These are phyloP conservation scores for Cavia aperea DNA, from an alignment of 2,113 vertebrate genomes.

Conservation along the genomic window DNA sequence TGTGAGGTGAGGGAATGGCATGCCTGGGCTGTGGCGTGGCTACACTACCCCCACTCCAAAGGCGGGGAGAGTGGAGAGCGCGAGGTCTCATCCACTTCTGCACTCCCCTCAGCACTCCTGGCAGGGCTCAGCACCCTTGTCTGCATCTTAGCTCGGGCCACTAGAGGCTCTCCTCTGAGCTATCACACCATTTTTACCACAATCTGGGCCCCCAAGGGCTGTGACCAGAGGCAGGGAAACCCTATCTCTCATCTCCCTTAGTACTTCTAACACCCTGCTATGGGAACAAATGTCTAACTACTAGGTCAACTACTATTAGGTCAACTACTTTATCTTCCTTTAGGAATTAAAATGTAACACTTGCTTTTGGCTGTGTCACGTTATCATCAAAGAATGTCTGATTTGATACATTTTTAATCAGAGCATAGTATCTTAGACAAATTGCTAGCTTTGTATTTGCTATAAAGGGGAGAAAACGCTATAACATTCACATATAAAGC, in stretches of 20 bases:
- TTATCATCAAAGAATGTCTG: not conserved
- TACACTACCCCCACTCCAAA: not conserved
- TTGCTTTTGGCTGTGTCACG: not conserved
- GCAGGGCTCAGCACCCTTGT: not conserved
- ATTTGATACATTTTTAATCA: not conserved
- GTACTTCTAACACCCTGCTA: not conserved
- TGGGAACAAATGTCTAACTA: not conserved
- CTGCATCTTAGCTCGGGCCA: not conserved
- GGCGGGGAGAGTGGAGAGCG: fast-evolving
- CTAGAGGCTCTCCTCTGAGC: not conserved
- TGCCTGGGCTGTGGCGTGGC: not conserved
- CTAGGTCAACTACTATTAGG: not conserved
- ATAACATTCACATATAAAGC: not conserved
- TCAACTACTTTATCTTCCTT: not conserved
- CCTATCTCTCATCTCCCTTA: not conserved
- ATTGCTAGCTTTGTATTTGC: not conserved
- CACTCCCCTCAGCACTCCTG: not conserved
- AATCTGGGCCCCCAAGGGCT: not conserved
- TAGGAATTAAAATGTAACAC: not conserved
- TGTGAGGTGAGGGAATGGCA: not conserved
- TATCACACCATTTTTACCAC: not conserved
- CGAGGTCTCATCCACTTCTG: not conserved
- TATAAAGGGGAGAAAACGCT: not conserved
- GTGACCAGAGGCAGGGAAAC: not conserved
- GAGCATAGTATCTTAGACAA: not conserved